Evolutionary conservation across 2,113 vertebrate genomes (phyloP), one percentile per base, ranked within the genome.

Genomic region (Ameiurus melas): DNA sequence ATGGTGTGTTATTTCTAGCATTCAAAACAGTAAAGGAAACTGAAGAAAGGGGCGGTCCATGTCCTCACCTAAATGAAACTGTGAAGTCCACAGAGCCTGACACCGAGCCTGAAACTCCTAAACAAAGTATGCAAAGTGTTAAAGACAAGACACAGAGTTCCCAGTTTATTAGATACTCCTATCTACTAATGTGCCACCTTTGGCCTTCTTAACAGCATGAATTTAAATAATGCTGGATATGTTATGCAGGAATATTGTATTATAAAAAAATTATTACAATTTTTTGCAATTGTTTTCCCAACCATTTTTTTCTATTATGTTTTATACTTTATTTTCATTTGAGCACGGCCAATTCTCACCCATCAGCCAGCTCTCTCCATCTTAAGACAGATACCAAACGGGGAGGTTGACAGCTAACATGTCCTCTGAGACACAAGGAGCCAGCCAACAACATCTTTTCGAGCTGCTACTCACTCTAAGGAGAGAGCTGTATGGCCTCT

Each of bases 71-170:
- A 66, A 47, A 53, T 80, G 60, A 55, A 14, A 13, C 17, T 3
- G 39, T 43, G 16, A 75, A 22, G 4, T 60, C 80, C 27, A 83
- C 70, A n/a, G 16, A 83, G 36, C 33, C 64, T 39, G 78, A 81
- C 60, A 68, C 33, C 12, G 75, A 79, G 78, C 78, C n/a, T 33
- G 53, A 62, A 62, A 83, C 68, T 5, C 5, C 47, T 78, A 78
- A 66, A 55, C 43, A 78, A 77, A 47, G 82, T 84, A 20, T 75
- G 87, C 75, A 64, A 57, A 79, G 13, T 79, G 14, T 79, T 55
- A 17, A 17, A 80, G 16, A 9, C 78, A 17, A 79, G 27, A 81
- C 78, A 81, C 53, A 22, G n/a, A 58, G 16, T 81, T 81, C 30
- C 30, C 33, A 82, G 80, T 82, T 81, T 57, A 20, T 82, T 82